Evolutionary conservation across 2,888 invertebrate genomes (phyloP).

Genomic region (Mimas tiliae): DNA sequence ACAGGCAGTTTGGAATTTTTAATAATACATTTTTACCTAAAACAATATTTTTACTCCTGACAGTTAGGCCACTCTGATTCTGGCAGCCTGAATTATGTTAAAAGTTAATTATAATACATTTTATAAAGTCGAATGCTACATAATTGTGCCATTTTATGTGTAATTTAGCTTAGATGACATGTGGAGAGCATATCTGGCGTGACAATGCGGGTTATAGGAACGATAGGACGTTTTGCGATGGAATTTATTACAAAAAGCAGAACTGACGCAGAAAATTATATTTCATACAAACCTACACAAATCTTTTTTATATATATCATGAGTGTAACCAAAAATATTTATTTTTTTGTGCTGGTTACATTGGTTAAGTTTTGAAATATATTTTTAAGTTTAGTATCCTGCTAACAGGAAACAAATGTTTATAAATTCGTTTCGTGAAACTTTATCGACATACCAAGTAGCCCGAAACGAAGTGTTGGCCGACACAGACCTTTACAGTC

Average conservation of each 20-base stretch:
- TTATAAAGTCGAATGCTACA: slow-evolving; percentile 68
- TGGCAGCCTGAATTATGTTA: slow-evolving; percentile 48
- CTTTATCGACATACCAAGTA: not conserved
- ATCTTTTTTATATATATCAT: not conserved
- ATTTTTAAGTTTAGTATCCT: slow-evolving; percentile 12
- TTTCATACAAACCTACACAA: not conserved
- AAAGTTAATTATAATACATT: slow-evolving; percentile 52
- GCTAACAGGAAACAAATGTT: not conserved
- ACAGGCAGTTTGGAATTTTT: too few species aligned
- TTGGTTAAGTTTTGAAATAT: not conserved
- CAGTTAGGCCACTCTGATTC: not conserved
- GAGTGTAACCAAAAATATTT: not conserved
- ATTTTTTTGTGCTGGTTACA: slow-evolving; percentile 6
- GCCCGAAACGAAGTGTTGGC: slow-evolving; percentile 11
- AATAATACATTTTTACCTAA: not conserved
- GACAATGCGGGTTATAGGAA: slow-evolving; percentile 35
- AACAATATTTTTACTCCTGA: not conserved
- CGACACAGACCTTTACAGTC: not conserved
- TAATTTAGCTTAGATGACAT: slow-evolving; percentile 58
- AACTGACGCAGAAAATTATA: too few species aligned
- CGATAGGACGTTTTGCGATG: slow-evolving; percentile 2
- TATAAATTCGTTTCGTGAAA: not conserved
- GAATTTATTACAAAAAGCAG: not conserved
- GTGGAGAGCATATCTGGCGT: slow-evolving; percentile 54
- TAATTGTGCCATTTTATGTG: slow-evolving; percentile 77